Evolutionary conservation across 2,888 invertebrate genomes (phyloP).

Genomic region (Drosophila helvetica): DNA sequence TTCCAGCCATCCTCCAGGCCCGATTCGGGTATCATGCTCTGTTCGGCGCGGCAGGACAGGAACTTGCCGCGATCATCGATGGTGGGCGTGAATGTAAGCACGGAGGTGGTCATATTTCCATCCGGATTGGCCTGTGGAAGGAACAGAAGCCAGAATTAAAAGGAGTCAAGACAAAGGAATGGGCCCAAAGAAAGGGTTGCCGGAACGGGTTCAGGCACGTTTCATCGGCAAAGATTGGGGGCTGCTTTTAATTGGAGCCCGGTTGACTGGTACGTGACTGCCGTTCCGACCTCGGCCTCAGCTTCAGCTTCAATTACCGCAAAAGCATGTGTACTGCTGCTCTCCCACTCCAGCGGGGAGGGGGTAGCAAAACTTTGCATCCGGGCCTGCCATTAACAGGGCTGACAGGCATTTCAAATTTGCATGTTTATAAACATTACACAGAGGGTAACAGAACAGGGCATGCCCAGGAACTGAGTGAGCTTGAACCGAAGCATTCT

Average conservation of each 20-base stretch:
- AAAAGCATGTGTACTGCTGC: slow-evolving; percentile 61
- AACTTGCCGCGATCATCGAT: slow-evolving; percentile 92
- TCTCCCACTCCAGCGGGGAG: slow-evolving; percentile 8
- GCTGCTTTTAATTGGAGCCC: slow-evolving; percentile 71
- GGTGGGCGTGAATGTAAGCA: slow-evolving; percentile 90
- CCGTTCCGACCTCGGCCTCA: slow-evolving; percentile 49
- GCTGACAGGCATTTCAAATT: slow-evolving; percentile 54
- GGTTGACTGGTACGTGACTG: slow-evolving; percentile 65
- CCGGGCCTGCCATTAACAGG: slow-evolving; percentile 51
- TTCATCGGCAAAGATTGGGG: slow-evolving; percentile 52
- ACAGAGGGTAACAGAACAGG: slow-evolving; percentile 2
- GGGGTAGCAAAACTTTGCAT: not conserved
- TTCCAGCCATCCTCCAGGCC: slow-evolving; percentile 92
- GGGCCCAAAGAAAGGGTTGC: slow-evolving; percentile 24
- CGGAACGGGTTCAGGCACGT: slow-evolving; percentile 44
- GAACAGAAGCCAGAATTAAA: slow-evolving; percentile 9
- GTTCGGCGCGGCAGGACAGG: slow-evolving; percentile 91
- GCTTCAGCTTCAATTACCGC: slow-evolving; percentile 68
- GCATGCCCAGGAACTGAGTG: not conserved
- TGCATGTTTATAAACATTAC: slow-evolving; percentile 65
- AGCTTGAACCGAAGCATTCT: too few relatives aligned
- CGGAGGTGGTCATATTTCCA: slow-evolving; percentile 90
- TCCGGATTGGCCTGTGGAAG: slow-evolving; percentile 84
- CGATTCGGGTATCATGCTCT: slow-evolving; percentile 89
- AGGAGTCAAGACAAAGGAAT: slow-evolving; percentile 50